Conservation (phyloP, 1,140 invertebrate species). For the Hesperophylax magnus region DNA sequence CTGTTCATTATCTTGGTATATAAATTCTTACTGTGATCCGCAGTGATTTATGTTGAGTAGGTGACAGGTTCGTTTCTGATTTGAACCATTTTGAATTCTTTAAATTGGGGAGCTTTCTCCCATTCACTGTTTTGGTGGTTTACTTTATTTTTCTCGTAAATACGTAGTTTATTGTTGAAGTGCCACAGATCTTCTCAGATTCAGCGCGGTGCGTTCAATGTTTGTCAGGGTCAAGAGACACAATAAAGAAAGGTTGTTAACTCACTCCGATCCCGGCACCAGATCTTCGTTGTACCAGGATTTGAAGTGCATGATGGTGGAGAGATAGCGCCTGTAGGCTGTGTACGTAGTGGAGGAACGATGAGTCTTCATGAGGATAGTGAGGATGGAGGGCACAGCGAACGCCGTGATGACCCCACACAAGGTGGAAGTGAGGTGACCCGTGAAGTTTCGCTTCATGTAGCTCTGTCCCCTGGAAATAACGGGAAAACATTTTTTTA, state of each 20-base stretch:
- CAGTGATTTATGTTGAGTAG: too few species aligned
- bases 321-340: conserved; percentile 83
- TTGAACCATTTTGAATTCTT: too few species aligned
- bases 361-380: conserved; percentile 76
- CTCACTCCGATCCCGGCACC: conserved; percentile 70
- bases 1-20: too few species aligned
- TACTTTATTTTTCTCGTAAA: too few species aligned
- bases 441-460: conserved; percentile 73
- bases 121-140: too few species aligned
- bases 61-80: too few species aligned
- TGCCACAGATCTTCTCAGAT: too few species aligned
- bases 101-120: too few species aligned
- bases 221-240: background rate
- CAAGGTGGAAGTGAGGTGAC: conserved; percentile 74
- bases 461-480: conserved; percentile 75
- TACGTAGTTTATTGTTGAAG: too few species aligned
- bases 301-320: conserved; percentile 79
- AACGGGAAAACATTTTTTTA: too few species aligned
- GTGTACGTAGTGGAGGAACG: conserved; percentile 75
- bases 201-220: too few species aligned
- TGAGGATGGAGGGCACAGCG: conserved; percentile 75
- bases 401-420: conserved; percentile 76
- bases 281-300: conserved; percentile 82
- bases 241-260: conserved; percentile 42
- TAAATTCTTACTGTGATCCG: too few species aligned